Conservation (phyloP, 2,797 vertebrate species). For the Karalla daura region DNA sequence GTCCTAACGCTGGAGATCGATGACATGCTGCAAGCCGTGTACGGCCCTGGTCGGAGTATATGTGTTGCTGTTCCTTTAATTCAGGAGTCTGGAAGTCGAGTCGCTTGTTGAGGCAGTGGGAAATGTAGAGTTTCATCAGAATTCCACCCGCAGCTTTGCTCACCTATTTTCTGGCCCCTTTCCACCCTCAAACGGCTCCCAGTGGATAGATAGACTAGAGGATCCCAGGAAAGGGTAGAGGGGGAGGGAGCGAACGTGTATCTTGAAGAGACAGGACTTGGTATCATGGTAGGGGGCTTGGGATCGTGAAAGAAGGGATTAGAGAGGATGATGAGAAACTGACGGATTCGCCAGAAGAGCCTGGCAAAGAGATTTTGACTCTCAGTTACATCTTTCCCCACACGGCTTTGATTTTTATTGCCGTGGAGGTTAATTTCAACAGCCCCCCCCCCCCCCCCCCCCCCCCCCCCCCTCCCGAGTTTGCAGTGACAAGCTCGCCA, state of each 20-base stretch:
- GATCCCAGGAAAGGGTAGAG: constrained; percentile 7
- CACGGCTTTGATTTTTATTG: constrained; percentile 1
- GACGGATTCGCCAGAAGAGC: constrained; percentile 41
- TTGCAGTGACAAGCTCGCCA: neutral
- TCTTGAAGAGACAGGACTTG: constrained; percentile 16
- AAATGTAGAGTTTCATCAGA: neutral
- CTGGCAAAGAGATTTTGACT: constrained; percentile 36
- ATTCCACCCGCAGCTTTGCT: neutral
- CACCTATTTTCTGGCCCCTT: neutral
- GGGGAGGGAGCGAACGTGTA: neutral
- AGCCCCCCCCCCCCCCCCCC: too few species aligned
- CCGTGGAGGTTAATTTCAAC: neutral
- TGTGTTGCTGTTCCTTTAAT: neutral
- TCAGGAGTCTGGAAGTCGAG: neutral
- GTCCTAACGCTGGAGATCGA: neutral
- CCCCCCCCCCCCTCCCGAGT: too few species aligned
- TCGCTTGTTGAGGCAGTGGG: neutral
- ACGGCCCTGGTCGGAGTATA: neutral
- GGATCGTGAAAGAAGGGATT: constrained; percentile 69
- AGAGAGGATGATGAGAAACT: constrained; percentile 60
- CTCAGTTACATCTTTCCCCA: neutral
- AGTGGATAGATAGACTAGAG: neutral
- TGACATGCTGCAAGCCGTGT: neutral
- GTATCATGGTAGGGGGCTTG: constrained; percentile 31
- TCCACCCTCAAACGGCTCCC: neutral